phyloP scores from a whole-genome alignment of 2,797 vertebrate species.

The Micropoecilia bifurca region DNA sequence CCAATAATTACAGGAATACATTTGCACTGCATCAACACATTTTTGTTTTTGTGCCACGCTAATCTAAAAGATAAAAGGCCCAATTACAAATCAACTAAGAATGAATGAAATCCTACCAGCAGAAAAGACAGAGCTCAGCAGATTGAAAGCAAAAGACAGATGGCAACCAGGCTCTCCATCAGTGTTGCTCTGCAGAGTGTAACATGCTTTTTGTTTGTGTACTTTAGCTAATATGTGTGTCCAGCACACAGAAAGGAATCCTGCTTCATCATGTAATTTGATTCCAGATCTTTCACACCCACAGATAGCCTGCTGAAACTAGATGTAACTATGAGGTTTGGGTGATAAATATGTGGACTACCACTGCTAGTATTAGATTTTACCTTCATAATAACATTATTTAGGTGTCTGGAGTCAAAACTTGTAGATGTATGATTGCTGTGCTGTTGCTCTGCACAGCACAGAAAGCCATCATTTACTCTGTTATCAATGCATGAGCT shows the following conservation, averaged over 20 bases:
- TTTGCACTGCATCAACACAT: constrained; percentile 50
- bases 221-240: constrained; percentile 39
- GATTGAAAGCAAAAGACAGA: constrained; percentile 63
- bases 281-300: constrained; percentile 54
- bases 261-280: constrained; percentile 53
- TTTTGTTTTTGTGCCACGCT: constrained; percentile 45
- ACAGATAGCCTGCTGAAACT: constrained; percentile 50
- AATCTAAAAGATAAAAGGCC: constrained; percentile 56
- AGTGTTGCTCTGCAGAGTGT: constrained; percentile 62
- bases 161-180: constrained; percentile 65
- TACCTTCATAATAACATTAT: constrained; percentile 20
- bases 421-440: not conserved
- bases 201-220: constrained; percentile 52
- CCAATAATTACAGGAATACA: constrained; percentile 41
- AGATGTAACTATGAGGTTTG: constrained; percentile 30
- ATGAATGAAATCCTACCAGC: constrained; percentile 54
- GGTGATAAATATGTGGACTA: constrained; percentile 24
- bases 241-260: constrained; percentile 49
- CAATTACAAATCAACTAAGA: constrained; percentile 69
- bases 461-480: not conserved
- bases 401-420: constrained; percentile 1
- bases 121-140: constrained; percentile 54
- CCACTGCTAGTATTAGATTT: constrained; percentile 12
- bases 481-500: not conserved
- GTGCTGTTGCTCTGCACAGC: not conserved